Evolutionary conservation across 2,113 vertebrate species (phyloP).

Genomic region (Gallinago media): DNA sequence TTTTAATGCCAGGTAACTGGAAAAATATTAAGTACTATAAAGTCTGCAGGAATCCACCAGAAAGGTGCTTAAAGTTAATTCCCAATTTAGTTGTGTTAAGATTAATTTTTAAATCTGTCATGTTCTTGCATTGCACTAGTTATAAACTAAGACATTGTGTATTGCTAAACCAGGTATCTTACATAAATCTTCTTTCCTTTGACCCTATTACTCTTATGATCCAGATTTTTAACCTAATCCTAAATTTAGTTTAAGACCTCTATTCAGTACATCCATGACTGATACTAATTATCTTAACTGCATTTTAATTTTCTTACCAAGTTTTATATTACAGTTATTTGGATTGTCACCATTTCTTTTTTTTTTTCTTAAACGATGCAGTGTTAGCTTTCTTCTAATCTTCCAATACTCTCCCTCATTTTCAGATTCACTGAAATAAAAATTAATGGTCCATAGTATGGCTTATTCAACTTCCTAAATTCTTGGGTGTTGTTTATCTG

Average conservation of each 20-base stretch:
- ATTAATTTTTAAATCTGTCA: not conserved
- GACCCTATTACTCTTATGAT: not conserved
- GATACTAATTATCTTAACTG: not conserved
- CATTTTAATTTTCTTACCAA: not conserved
- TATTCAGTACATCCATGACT: not conserved
- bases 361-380: not conserved
- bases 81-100: not conserved
- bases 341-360: not conserved
- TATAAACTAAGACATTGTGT: not conserved
- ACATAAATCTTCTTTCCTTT: not conserved
- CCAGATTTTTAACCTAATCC: conserved; percentile 27
- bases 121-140: not conserved
- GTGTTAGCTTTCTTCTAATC: not conserved
- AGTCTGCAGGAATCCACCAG: not conserved
- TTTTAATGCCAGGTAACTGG: not conserved
- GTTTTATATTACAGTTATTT: not conserved
- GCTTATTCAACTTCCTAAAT: conserved; percentile 18
- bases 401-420: not conserved
- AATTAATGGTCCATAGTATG: not conserved
- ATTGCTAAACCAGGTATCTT: not conserved
- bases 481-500: conserved; percentile 1
- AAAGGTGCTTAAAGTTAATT: not conserved
- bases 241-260: conserved; percentile 13
- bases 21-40: not conserved
- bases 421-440: conserved; percentile 11